phyloP scores from a whole-genome alignment of 2,113 vertebrate genomes.

The Acanthisitta chloris region DNA sequence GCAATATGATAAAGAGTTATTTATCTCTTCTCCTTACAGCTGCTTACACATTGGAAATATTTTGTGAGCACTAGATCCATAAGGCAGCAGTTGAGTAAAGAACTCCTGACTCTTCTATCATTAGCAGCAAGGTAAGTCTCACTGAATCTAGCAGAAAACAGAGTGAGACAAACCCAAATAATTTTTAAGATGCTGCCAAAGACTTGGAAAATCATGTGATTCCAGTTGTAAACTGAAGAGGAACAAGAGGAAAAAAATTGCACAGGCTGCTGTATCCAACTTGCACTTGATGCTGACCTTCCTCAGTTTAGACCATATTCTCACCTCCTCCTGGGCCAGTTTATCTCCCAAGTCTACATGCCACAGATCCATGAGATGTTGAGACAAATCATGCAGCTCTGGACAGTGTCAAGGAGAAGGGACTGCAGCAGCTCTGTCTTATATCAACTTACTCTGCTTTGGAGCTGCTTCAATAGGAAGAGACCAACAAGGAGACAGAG shows the following conservation, averaged over 20 bases:
- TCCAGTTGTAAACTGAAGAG: background rate
- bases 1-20: background rate
- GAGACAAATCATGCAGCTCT: background rate
- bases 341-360: background rate
- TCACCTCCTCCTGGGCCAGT: background rate
- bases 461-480: background rate
- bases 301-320: background rate
- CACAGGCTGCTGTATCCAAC: background rate
- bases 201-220: background rate
- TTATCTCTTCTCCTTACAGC: background rate
- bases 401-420: background rate
- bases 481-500: background rate
- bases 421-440: background rate
- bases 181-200: background rate
- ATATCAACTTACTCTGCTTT: background rate
- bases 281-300: background rate
- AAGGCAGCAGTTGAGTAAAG: background rate
- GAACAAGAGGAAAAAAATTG: background rate
- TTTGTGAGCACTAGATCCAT: background rate
- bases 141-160: background rate
- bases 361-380: background rate
- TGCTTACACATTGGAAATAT: background rate
- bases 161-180: background rate
- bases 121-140: background rate
- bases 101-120: background rate